Evolutionary conservation across 2,797 vertebrate species (phyloP).

Genomic region (Acipenser ruthenus): DNA sequence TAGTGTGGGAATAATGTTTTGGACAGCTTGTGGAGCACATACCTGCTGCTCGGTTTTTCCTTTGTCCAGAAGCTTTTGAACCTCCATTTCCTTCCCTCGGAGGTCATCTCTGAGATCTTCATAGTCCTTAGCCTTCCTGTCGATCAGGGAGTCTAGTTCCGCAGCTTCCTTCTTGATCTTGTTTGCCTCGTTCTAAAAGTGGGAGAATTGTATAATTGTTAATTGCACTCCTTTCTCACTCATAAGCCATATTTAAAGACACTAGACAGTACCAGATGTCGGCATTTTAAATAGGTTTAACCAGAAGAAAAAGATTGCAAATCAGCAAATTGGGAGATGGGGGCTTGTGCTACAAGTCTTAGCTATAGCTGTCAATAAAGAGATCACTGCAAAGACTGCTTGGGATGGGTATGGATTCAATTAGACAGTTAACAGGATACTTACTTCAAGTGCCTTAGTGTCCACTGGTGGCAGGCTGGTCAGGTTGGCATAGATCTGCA

Average conservation of each 20-base stretch:
- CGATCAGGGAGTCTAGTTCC: slow-evolving; percentile 79
- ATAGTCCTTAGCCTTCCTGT: slow-evolving; percentile 83
- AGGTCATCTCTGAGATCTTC: slow-evolving; percentile 86
- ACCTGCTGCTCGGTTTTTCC: slow-evolving; percentile 94
- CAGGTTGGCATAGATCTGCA: slow-evolving; percentile 87
- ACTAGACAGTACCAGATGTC: too few species aligned
- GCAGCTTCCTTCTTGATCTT: slow-evolving; percentile 88
- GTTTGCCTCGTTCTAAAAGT: slow-evolving; percentile 72
- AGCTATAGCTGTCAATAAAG: too few species aligned
- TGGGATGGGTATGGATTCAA: too few species aligned
- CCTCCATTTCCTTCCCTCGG: slow-evolving; percentile 79
- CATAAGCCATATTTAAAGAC: too few species aligned
- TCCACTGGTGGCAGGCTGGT: slow-evolving; percentile 73
- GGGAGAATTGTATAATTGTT: too few species aligned
- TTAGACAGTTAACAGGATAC: not conserved
- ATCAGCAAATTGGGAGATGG: too few species aligned
- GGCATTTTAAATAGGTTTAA: too few species aligned
- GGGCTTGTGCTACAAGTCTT: too few species aligned
- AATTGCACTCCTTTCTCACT: too few species aligned
- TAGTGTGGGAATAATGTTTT: too few species aligned
- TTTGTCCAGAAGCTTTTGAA: slow-evolving; percentile 87
- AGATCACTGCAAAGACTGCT: too few species aligned
- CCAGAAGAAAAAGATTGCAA: too few species aligned
- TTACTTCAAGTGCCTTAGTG: slow-evolving; percentile 75
- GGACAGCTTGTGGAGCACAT: not conserved